Base-by-base conservation (phyloP, 2,113 vertebrate species). In the Amazona guildingii region DNA sequence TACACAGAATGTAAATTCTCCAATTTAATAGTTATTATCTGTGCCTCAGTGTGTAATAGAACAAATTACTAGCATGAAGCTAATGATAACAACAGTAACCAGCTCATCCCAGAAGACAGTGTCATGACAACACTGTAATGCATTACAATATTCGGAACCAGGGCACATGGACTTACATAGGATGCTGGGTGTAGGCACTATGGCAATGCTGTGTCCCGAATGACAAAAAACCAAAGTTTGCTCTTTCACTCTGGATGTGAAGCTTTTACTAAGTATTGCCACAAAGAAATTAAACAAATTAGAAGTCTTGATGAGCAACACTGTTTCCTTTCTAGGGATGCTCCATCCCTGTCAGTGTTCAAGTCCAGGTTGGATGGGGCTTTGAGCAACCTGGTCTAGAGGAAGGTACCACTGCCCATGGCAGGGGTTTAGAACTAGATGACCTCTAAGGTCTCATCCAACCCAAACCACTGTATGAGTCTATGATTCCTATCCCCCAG, bases 121-220 rank as follows among this genome's bases (percentile, higher is more conserved):
- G 25, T 17, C 5, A 0, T 68, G 76, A 21, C 88, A 85, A 67
- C 18, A 43, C 29, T 20, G 18, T 57, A 77, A 77, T 68, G 46
- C 6, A 3, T 25, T 43, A 63, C 43, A 29, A n/a, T 0, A 1
- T 23, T n/a, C 52, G 10, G 48, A 82, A 27, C 48, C n/a, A 78
- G 33, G n/a, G 57, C 59, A 68, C 0, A 7, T 1, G 1, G 76
- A 67, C 3, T 52, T 68, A 52, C 0, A 2, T 13, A 27, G 37
- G 51, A 73, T 24, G 43, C 29, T 62, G 29, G 29, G 35, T 57
- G 25, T 14, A 57, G 74, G 66, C 43, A 74, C 16, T 33, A 29
- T 1, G 2, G 43, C 0, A 5, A 59, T 43, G 43, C 29, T 72
- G 39, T 31, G 70, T 27, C 39, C 33, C 0, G 0, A 17, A 59